Percentiles rank a stretch among this genome's conserved stretches.
These are phyloP conservation scores for Fregata magnificens DNA, from an alignment of 2,113 vertebrate species.

Conservation along the genomic window DNA sequence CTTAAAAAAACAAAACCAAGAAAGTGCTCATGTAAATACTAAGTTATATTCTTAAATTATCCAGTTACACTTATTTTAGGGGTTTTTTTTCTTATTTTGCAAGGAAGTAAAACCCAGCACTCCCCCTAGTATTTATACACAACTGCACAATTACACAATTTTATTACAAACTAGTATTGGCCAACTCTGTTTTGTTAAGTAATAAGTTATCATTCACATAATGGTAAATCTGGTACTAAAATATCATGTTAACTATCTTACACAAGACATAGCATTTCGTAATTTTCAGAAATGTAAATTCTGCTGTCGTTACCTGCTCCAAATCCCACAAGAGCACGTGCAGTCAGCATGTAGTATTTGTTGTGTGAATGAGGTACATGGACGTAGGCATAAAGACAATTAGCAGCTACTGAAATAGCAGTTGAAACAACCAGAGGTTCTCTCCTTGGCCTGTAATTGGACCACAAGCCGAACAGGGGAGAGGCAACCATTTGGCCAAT, in stretches of 20 bases:
- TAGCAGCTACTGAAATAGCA: slow-evolving; percentile 86
- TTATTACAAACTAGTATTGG: not conserved
- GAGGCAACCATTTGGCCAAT: slow-evolving; percentile 95
- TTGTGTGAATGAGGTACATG: slow-evolving; percentile 82
- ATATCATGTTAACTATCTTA: rapidly evolving
- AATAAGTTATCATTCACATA: not conserved
- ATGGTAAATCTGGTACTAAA: not conserved
- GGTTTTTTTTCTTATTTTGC: not conserved
- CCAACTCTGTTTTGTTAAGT: not conserved
- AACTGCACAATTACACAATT: not conserved
- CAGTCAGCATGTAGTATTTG: slow-evolving; percentile 89
- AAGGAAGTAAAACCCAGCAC: not conserved
- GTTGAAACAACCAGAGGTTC: slow-evolving; percentile 90
- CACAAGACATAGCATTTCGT: rapidly evolving
- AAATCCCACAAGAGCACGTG: slow-evolving; percentile 89
- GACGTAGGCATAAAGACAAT: slow-evolving; percentile 90
- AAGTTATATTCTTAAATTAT: not conserved
- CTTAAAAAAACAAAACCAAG: slow-evolving; percentile 61
- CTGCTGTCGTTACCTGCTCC: slow-evolving; percentile 87
- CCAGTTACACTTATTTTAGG: not conserved
- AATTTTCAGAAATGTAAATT: not conserved
- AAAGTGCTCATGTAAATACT: not conserved
- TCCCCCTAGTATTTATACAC: not conserved
- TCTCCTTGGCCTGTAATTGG: slow-evolving; percentile 87
- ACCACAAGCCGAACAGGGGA: slow-evolving; percentile 92